phyloP scores from a whole-genome alignment of 2,113 vertebrate genomes.

The Prolemur simus region DNA sequence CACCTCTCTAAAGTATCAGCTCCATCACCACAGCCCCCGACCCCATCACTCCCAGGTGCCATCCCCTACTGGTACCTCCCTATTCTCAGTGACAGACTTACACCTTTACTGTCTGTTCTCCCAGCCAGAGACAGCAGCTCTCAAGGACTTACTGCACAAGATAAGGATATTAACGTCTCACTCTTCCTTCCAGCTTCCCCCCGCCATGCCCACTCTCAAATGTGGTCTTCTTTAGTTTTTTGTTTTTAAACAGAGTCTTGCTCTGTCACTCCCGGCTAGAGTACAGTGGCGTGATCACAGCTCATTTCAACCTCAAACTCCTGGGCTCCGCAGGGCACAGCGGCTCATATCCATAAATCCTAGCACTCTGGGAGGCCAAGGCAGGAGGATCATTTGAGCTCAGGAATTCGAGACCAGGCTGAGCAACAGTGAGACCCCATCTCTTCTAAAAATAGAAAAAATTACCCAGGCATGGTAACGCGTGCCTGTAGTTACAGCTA shows the following conservation, averaged over 20 bases:
- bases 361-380: no score
- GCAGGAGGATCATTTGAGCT: no score
- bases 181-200: background rate
- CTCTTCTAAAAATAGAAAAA: no score
- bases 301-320: no score
- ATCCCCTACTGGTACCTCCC: background rate
- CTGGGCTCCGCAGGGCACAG: no score
- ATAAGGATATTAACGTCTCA: background rate
- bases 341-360: no score
- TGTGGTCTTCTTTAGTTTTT: background rate
- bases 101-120: background rate
- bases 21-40: accelerated
- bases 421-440: no score
- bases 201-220: background rate
- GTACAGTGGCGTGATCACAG: no score
- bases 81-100: background rate
- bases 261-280: no score
- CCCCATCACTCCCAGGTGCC: background rate
- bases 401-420: no score
- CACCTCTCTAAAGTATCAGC: background rate
- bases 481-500: no score
- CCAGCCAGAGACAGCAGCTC: background rate
- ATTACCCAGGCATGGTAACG: no score
- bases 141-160: background rate
- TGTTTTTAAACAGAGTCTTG: background rate